These are phyloP conservation scores for Strigamia maritima DNA, from an alignment of 2,888 invertebrate species.

Conservation along the genomic window DNA sequence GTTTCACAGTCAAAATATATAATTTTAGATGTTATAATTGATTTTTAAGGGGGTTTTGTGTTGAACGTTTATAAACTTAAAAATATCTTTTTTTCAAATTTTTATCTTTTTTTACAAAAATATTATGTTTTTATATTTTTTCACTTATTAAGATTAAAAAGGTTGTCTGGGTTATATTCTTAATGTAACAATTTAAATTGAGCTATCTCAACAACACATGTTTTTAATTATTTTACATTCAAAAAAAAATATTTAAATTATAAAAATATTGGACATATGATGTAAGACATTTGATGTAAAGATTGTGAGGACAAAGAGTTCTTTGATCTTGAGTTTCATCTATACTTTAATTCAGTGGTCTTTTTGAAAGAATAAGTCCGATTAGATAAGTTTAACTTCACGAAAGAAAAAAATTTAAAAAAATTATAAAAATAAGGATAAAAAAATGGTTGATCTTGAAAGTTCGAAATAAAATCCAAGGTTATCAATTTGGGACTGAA, in stretches of 20 bases:
- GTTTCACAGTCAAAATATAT: too few species aligned
- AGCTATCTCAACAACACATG: neutral
- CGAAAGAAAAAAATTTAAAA: neutral
- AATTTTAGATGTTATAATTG: too few species aligned
- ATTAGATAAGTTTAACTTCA: constrained; percentile 22
- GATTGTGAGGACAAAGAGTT: constrained; percentile 21
- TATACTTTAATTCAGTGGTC: constrained; percentile 18
- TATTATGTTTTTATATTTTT: too few species aligned
- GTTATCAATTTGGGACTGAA: constrained; percentile 19
- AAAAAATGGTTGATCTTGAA: constrained; percentile 20
- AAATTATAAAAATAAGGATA: neutral
- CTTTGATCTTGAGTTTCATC: constrained; percentile 30
- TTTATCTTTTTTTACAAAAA: too few species aligned
- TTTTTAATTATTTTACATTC: neutral
- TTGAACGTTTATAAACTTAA: too few species aligned
- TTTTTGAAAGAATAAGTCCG: constrained; percentile 5
- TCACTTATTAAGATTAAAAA: too few species aligned
- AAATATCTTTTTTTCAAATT: too few species aligned
- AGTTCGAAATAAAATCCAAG: constrained; percentile 30
- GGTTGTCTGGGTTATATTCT: too few species aligned
- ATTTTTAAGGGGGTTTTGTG: too few species aligned
- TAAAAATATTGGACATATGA: neutral
- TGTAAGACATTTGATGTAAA: constrained; percentile 14
- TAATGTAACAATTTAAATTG: too few species aligned
- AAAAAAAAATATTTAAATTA: neutral